Evolutionary conservation across 1,140 invertebrate species (phyloP), one percentile per base, ranked within the genome.

Genomic region (Goniozus legneri): DNA sequence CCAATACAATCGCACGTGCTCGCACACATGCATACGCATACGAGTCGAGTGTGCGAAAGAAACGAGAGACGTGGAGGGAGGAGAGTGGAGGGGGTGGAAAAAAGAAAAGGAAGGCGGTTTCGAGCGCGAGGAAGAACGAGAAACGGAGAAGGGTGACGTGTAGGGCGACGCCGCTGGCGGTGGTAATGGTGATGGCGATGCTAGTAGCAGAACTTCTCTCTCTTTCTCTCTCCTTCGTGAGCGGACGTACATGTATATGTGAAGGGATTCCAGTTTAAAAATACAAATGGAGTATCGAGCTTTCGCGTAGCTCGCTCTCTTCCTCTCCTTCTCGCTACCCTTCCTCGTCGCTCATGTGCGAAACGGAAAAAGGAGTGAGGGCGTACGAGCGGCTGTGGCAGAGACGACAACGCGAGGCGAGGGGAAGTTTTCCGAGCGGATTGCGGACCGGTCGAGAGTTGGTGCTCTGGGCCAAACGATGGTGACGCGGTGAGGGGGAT

Each of bases 251-350:
- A n/a, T 21, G 62, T 60, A 62, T 57, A 63, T 61, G 66, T 63
- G 67, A 68, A 67, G 65, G 68, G 67, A 73, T 73, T 72, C 70
- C 65, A 71, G 71, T 73, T 73, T 73, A 73, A 73, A 73, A 73
- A 73, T 72, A 73, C 71, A 73, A 73, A 73, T 73, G 68, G 71
- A 73, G 71, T 73, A 72, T 73, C 69, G 71, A 71, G 70, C 70
- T 73, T 71, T 71, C 65, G 64, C 60, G 60, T 56, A 65, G 67
- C 65, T 67, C 24, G 4, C 4, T 4, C 4, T 10, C 10, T 27
- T 27, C 24, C 24, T 6, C 24, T 10, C 24, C 24, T 24, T 44
- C 30, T 30, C 3, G n/a, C 31, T 7, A 2, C 15, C 31, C 15
- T 14, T 6, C 31, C 8, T 14, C 3, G 3, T 32, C n/a, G 6